phyloP scores from a whole-genome alignment of 2,888 invertebrate genomes.

The Drosophila parthenogenetica region DNA sequence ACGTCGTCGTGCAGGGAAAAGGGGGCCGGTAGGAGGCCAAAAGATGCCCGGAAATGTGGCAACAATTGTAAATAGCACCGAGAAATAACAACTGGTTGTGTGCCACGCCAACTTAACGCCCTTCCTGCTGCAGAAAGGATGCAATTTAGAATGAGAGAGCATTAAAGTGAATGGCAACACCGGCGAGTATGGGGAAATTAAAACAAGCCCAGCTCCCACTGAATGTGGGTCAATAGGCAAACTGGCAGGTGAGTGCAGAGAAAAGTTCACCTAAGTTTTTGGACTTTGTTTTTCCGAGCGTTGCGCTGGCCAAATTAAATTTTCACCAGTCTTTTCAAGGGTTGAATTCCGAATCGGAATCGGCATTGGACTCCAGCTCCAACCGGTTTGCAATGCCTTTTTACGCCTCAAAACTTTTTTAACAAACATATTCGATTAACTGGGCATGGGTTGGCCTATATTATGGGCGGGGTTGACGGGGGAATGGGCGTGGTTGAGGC shows the following conservation, averaged over 20 bases:
- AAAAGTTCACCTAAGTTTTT: slow-evolving; percentile 45
- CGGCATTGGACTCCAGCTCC: slow-evolving; percentile 21
- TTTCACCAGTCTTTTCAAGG: slow-evolving; percentile 46
- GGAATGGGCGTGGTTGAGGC: slow-evolving; percentile 12
- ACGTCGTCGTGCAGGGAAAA: background rate
- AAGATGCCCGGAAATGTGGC: slow-evolving; percentile 68
- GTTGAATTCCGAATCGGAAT: slow-evolving; percentile 17
- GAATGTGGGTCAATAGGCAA: slow-evolving; percentile 67
- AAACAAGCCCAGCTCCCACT: slow-evolving; percentile 55
- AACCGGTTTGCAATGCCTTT: slow-evolving; percentile 55
- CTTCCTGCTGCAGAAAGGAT: slow-evolving; percentile 51
- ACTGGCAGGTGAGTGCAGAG: slow-evolving; percentile 26
- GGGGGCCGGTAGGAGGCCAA: slow-evolving; percentile 19
- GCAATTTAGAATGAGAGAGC: slow-evolving; percentile 73
- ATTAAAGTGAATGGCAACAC: slow-evolving; percentile 69
- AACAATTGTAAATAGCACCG: slow-evolving; percentile 66
- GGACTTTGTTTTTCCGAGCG: slow-evolving; percentile 48
- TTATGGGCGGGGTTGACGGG: slow-evolving; percentile 8
- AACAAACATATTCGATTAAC: slow-evolving; percentile 80
- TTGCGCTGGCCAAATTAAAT: slow-evolving; percentile 62
- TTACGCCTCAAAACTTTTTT: slow-evolving; percentile 75
- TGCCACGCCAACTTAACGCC: background rate
- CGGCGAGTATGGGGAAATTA: slow-evolving; percentile 66
- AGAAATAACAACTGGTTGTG: slow-evolving; percentile 33
- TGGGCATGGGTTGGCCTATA: slow-evolving; percentile 37